Conservation (phyloP, 2,797 vertebrate species). For the Ptychobarbus kaznakovi region DNA sequence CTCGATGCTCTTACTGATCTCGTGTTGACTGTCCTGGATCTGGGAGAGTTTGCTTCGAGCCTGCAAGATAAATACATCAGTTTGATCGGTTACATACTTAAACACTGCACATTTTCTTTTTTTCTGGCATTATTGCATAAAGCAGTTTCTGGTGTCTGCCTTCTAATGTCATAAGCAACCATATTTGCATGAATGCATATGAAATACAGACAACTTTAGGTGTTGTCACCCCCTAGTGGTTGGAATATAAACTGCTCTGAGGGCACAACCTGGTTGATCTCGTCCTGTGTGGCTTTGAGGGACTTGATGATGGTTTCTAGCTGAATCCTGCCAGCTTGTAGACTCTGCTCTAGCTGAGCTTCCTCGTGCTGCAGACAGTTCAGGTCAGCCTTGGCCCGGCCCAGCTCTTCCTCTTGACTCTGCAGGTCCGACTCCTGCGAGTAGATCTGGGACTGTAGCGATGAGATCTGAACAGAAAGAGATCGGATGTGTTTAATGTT, state of each 20-base stretch:
- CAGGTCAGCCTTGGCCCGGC: slow-evolving; percentile 88
- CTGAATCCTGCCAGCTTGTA: slow-evolving; percentile 92
- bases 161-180: background rate
- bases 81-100: background rate
- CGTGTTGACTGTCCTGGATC: slow-evolving; percentile 91
- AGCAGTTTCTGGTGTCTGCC: background rate
- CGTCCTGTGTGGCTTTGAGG: slow-evolving; percentile 94
- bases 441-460: slow-evolving; percentile 92
- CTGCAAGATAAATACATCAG: slow-evolving; percentile 61
- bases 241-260: background rate
- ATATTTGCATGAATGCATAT: background rate
- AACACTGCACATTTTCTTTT: background rate
- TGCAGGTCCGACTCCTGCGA: slow-evolving; percentile 94
- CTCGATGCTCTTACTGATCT: slow-evolving; percentile 87
- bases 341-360: slow-evolving; percentile 92
- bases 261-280: slow-evolving; percentile 92
- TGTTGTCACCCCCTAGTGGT: slow-evolving; percentile 36
- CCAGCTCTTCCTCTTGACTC: slow-evolving; percentile 92
- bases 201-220: background rate
- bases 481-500: background rate
- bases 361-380: slow-evolving; percentile 93
- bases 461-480: slow-evolving; percentile 83
- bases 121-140: background rate
- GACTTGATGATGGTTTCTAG: slow-evolving; percentile 97
- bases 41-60: slow-evolving; percentile 88